These are phyloP conservation scores for Porphyrio hochstetteri DNA, from an alignment of 2,113 vertebrate genomes.

Conservation along the genomic window DNA sequence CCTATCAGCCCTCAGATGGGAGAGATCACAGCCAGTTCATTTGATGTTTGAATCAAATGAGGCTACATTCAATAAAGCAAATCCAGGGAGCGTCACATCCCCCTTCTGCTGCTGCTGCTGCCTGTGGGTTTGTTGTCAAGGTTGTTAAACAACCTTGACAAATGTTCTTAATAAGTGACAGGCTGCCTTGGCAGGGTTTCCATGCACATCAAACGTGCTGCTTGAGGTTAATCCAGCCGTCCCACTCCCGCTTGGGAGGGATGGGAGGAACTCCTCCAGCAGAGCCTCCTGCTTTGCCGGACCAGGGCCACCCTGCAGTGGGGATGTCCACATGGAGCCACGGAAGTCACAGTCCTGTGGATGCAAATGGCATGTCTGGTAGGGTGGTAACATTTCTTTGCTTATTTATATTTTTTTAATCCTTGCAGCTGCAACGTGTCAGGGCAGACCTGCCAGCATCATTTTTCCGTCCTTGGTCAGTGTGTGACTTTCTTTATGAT, in stretches of 20 bases:
- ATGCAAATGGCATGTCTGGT: neutral
- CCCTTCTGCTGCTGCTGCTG: constrained; percentile 18
- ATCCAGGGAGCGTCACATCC: neutral
- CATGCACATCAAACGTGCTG: constrained; percentile 21
- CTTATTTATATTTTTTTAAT: neutral
- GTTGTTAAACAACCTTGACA: constrained; percentile 67
- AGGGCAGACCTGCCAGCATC: neutral
- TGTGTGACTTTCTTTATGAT: constrained; percentile 28
- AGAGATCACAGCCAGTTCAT: neutral
- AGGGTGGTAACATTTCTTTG: neutral
- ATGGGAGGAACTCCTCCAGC: neutral
- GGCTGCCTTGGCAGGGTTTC: constrained; percentile 60
- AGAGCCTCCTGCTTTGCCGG: neutral
- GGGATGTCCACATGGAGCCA: neutral
- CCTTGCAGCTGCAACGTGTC: neutral
- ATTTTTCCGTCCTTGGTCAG: neutral
- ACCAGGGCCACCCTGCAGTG: neutral
- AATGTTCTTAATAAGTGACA: constrained; percentile 63
- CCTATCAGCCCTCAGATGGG: neutral
- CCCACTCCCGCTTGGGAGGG: neutral
- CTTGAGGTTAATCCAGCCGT: constrained; percentile 1
- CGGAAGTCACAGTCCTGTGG: accelerated
- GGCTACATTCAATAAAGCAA: constrained; percentile 10
- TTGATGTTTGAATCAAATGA: constrained; percentile 27
- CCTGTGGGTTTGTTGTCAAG: constrained; percentile 65